Percentiles rank a stretch among this genome's conserved stretches.
phyloP scores from a whole-genome alignment of 2,797 vertebrate genomes.

The Uromys caudimaculatus region DNA sequence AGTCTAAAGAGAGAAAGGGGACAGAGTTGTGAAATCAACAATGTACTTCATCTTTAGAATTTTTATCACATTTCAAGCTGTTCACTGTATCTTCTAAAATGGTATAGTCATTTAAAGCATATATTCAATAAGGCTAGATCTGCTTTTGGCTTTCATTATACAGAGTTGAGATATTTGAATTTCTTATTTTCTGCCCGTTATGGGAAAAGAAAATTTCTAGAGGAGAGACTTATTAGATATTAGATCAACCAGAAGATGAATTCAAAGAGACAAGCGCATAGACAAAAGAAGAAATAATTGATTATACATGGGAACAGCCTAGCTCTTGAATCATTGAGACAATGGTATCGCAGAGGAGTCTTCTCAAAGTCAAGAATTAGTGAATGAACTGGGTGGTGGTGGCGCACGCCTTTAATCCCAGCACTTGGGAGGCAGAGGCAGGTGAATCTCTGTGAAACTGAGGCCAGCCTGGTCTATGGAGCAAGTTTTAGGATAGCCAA shows the following conservation, averaged over 20 bases:
- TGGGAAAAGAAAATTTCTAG: slow-evolving; percentile 4
- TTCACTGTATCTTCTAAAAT: slow-evolving; percentile 28
- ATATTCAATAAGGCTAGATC: neutral
- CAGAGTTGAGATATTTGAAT: neutral
- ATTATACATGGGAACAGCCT: neutral
- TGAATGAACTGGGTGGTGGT: neutral
- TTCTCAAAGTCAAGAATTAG: slow-evolving; percentile 42
- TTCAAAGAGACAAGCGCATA: slow-evolving; percentile 12
- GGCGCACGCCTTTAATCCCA: neutral
- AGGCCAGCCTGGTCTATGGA: neutral
- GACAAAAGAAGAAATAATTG: slow-evolving; percentile 5
- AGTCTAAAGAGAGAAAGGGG: neutral
- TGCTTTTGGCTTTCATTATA: slow-evolving; percentile 46
- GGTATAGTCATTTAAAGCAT: neutral
- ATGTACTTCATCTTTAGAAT: neutral
- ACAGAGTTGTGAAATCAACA: neutral
- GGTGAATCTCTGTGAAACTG: neutral
- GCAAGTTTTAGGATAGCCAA: neutral
- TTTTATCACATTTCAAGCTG: neutral
- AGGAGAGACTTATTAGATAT: slow-evolving; percentile 6
- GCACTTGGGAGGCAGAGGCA: neutral
- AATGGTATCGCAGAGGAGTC: neutral
- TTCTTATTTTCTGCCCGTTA: slow-evolving; percentile 50
- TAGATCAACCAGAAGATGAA: slow-evolving; percentile 33
- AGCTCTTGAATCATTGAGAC: slow-evolving; percentile 18